Base-by-base conservation (phyloP, 2,113 vertebrate species). In the Alligator sinensis region DNA sequence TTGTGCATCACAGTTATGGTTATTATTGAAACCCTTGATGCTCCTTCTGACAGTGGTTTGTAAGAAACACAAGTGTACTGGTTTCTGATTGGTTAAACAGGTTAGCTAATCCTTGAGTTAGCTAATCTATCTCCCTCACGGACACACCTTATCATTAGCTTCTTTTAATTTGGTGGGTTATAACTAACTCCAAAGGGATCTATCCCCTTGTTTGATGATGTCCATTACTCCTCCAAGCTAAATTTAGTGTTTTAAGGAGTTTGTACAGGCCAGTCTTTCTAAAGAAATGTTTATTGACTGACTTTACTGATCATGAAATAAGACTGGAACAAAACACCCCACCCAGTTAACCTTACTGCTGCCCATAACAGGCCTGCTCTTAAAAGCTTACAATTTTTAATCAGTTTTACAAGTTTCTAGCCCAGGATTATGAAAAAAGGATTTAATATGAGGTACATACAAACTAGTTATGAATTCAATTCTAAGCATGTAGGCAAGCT, bases 281-380 rank as follows among this genome's bases (percentile, higher is more conserved):
- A 88, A 82, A 97, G 84, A 84, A 2, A 4, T 66, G 80, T 34
- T 82, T 90, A 27, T 3, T 55, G 79, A 28, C 38, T 62, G 80
- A 79, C 12, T 60, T 91, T 60, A 28, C 47, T n/a, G 27, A 9
- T 93, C 55, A 63, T 64, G 12, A 84, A 92, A 89, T 80, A 74
- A 64, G 12, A 4, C 25, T 87, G 59, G 68, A 87, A 47, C 89
- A 92, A 78, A 61, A 79, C 64, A 79, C 68, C 16, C 77, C 93
- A 47, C 47, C 82, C 80, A 34, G 82, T 91, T 91, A 88, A 95
- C 57, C 94, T 96, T 93, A 90, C 30, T 63, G 63, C 63, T 88
- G 64, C 47, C 61, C 86, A 85, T 87, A 86, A 86, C 5, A 87
- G 82, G 63, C 61, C 11, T 80, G 30, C 64, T 19, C 88, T 88